Evolutionary conservation across 2,797 vertebrate species (phyloP).

Genomic region (Muscicapa striata): DNA sequence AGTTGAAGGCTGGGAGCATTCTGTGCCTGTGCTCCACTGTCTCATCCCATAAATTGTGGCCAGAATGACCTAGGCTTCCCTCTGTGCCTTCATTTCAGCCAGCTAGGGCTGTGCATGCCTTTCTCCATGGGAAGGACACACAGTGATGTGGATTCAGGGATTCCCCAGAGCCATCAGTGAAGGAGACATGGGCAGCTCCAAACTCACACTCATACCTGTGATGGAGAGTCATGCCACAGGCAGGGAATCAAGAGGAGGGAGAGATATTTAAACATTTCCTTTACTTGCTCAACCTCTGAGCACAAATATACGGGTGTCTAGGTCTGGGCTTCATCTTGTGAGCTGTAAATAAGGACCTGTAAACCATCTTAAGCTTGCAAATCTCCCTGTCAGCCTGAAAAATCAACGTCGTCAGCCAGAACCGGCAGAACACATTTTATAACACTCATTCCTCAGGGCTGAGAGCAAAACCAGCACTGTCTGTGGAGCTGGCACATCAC

Average conservation of each 20-base stretch:
- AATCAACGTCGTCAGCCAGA: not conserved
- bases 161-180: not conserved
- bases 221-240: not conserved
- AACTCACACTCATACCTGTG: not conserved
- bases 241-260: not conserved
- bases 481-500: accelerated
- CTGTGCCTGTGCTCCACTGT: not conserved
- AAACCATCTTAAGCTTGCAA: conserved; percentile 21
- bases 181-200: not conserved
- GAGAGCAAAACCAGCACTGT: not conserved
- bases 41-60: not conserved
- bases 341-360: conserved; percentile 29
- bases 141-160: not conserved
- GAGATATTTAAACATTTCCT: not conserved
- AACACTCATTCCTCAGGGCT: not conserved
- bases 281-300: not conserved
- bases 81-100: not conserved
- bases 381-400: not conserved
- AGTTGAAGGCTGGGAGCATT: not conserved
- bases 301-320: not conserved
- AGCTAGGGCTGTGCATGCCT: not conserved
- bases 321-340: not conserved
- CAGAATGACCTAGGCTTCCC: not conserved
- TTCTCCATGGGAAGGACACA: not conserved
- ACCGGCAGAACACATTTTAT: not conserved